Evolutionary conservation across 1,140 invertebrate genomes (phyloP).

Genomic region (Patella vulgata): DNA sequence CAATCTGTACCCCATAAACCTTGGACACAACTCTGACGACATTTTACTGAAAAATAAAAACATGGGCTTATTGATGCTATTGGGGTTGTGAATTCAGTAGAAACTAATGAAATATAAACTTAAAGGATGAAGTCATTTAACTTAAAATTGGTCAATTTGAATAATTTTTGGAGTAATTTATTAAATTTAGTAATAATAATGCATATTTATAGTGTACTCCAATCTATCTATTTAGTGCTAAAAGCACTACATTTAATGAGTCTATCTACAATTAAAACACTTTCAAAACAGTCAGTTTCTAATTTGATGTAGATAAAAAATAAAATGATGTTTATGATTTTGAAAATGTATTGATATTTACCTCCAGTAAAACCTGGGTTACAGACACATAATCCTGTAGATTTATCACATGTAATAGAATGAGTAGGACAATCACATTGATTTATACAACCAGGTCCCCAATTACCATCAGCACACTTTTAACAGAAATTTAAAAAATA

Average conservation of each 20-base stretch:
- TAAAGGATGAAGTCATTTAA: no score
- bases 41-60: background rate
- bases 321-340: conserved; percentile 17
- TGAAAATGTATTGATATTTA: conserved; percentile 19
- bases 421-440: conserved; percentile 67
- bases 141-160: no score
- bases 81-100: background rate
- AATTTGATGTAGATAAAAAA: conserved; percentile 1
- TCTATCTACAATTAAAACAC: no score
- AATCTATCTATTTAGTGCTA: no score
- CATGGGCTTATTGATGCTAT: background rate
- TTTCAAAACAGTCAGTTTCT: no score
- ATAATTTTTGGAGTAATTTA: no score
- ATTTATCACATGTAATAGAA: conserved; percentile 74
- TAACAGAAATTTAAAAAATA: background rate
- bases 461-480: conserved; percentile 41
- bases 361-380: conserved; percentile 61
- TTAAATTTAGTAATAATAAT: no score
- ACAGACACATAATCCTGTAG: conserved; percentile 73
- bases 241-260: no score
- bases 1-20: conserved; percentile 39
- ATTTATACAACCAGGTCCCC: conserved; percentile 38
- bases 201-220: no score
- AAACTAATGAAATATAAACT: no score
- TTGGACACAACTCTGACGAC: conserved; percentile 26